These are phyloP conservation scores for Acanthurus lineatus DNA, from an alignment of 2,797 vertebrate species.

Conservation along the genomic window DNA sequence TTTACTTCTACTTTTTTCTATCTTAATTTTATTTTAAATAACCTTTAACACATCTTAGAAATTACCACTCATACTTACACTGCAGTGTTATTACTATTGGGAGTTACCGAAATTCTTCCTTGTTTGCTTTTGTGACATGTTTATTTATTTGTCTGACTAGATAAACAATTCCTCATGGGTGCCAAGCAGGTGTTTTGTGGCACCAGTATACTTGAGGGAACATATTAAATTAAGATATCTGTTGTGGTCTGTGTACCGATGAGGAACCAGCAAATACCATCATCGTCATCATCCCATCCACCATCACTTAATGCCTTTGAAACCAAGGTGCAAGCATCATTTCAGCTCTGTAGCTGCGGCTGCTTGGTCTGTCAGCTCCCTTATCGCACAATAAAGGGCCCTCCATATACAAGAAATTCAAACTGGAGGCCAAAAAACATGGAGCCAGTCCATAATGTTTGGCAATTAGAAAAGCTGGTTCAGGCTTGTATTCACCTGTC, in stretches of 20 bases:
- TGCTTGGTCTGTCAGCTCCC: slow-evolving; percentile 39
- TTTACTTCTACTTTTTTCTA: too few relatives aligned
- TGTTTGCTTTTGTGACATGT: slow-evolving; percentile 79
- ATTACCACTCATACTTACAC: too few relatives aligned
- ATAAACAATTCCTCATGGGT: slow-evolving; percentile 73
- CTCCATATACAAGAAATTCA: slow-evolving; percentile 54
- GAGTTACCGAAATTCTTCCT: slow-evolving; percentile 48
- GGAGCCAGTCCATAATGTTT: slow-evolving; percentile 40
- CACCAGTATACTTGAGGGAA: slow-evolving; percentile 69
- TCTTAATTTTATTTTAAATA: too few relatives aligned
- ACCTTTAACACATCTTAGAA: too few relatives aligned
- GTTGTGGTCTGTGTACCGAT: slow-evolving; percentile 66
- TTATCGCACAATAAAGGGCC: slow-evolving; percentile 69
- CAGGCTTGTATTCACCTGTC: slow-evolving; percentile 74
- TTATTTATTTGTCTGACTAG: slow-evolving; percentile 78
- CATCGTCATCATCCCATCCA: slow-evolving; percentile 55
- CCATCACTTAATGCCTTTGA: slow-evolving; percentile 54
- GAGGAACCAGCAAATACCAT: slow-evolving; percentile 72
- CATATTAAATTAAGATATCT: slow-evolving; percentile 77
- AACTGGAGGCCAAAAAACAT: slow-evolving; percentile 54
- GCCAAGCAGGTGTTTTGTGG: slow-evolving; percentile 71
- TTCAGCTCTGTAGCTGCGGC: slow-evolving; percentile 51
- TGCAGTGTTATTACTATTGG: slow-evolving; percentile 42
- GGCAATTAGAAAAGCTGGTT: slow-evolving; percentile 55
- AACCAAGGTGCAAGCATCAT: slow-evolving; percentile 58